Evolutionary conservation across 2,888 invertebrate genomes (phyloP), one percentile per base, ranked within the genome.

Genomic region (Parapristionchus giblindavisi): DNA sequence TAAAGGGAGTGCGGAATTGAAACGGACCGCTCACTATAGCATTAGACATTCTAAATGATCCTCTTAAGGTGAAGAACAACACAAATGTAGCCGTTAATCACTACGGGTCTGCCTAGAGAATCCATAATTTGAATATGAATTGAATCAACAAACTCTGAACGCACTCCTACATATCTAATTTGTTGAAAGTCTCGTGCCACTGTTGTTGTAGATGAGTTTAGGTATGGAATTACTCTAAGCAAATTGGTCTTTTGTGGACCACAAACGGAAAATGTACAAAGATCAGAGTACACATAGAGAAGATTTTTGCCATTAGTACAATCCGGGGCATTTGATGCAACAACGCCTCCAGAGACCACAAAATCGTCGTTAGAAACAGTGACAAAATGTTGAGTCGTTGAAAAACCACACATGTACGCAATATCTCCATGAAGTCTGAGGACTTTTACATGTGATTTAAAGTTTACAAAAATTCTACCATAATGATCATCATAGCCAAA

Each of bases 341-440:
- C 11, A 1, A n/a, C n/a, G 8, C 36, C 38, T n/a, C n/a, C n/a
- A n/a, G n/a, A n/a, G n/a, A n/a, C n/a, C n/a, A n/a, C n/a, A n/a
- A n/a, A n/a, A 21, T 60, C 60, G 36, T 21, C 8, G 21, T 17
- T 3, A 11, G 14, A 24, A n/a, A n/a, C n/a, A n/a, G n/a, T n/a
- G n/a, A n/a, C n/a, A n/a, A n/a, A n/a, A n/a, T n/a, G n/a, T n/a
- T n/a, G n/a, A n/a, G n/a, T n/a, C n/a, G n/a, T n/a, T 2, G 61
- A n/a, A 27, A 61, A 61, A 2, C 61, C 61, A 2, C 38, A 38
- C 61, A 61, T 61, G 24, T 61, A 61, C 2, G 36, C n/a, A n/a
- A 61, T 61, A 11, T 34, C 61, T 24, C 2, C 4, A 14, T 11
- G 5, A 21, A 61, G 8, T 2, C 24, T 32, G 1, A 61, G 11